Percentiles rank a stretch among this genome's conserved stretches.
phyloP scores from a whole-genome alignment of 2,888 invertebrate genomes.

The Phlogophora meticulosa region DNA sequence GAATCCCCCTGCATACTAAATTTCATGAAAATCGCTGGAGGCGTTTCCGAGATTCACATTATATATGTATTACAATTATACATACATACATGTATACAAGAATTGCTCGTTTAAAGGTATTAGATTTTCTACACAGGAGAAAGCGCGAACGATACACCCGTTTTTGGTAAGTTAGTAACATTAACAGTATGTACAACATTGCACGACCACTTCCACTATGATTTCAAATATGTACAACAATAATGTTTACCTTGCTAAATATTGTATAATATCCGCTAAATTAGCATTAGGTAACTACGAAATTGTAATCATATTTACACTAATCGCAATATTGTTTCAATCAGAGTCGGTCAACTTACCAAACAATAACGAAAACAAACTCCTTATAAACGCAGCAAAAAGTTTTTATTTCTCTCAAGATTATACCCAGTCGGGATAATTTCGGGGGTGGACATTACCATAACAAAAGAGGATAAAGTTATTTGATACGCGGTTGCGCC shows the following conservation, averaged over 20 bases:
- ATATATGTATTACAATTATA: too few species aligned
- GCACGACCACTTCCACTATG: constrained; percentile 25
- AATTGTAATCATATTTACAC: constrained; percentile 45
- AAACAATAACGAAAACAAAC: constrained; percentile 49
- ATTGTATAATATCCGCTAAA: constrained; percentile 39
- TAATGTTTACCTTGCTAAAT: constrained; percentile 33
- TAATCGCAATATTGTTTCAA: constrained; percentile 53
- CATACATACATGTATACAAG: too few species aligned
- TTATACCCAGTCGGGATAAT: constrained; percentile 83
- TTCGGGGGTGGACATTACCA: constrained; percentile 83
- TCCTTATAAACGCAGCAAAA: constrained; percentile 63
- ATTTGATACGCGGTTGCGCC: constrained; percentile 82
- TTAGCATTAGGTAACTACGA: constrained; percentile 32
- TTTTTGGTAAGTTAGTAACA: constrained; percentile 12
- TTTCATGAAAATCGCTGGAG: too few species aligned
- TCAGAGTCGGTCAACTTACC: constrained; percentile 41
- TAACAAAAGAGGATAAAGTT: constrained; percentile 87
- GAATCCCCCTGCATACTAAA: too few species aligned
- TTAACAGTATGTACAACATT: constrained; percentile 20
- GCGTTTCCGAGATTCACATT: too few species aligned
- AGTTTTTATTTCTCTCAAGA: constrained; percentile 79
- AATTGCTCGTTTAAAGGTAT: too few species aligned
- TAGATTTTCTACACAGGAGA: constrained; percentile 4
- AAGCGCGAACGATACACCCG: background rate
- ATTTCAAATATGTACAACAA: constrained; percentile 38